Evolutionary conservation across 2,797 vertebrate genomes (phyloP), one percentile per base, ranked within the genome.

Genomic region (Etheostoma nigrum): DNA sequence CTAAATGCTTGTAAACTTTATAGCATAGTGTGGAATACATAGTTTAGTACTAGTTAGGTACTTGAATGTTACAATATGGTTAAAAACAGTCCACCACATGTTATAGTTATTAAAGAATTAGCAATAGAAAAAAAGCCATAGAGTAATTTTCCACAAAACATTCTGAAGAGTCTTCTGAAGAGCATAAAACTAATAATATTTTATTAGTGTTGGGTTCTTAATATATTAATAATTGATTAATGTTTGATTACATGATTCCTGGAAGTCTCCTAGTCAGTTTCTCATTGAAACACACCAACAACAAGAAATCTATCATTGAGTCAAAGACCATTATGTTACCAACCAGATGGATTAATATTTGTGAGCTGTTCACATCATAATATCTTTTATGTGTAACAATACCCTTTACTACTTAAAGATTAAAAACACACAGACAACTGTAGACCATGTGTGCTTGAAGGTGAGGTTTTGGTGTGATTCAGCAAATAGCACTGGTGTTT

Each of bases 51-150:
- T 44, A 67, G 44, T 7, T 14, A 4, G n/a, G 49, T 67, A 48
- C 0, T 2, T 66, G 0, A 67, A 49, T 4, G n/a, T 54, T 64
- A 51, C 15, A 58, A 27, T 40, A 73, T 7, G n/a, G 27, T 62
- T 23, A 25, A 72, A 64, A 61, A 10, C 9, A 79, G 27, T 57
- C 21, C 12, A 36, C 45, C n/a, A 52, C n/a, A 52, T 9, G 23
- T 59, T 70, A 15, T 16, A 12, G 65, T 76, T 76, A 54, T 60
- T 60, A 54, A 23, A 4, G 21, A 59, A 55, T 72, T 44, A 63
- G n/a, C 11, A 78, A 40, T 48, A 66, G 5, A 48, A 73, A 48
- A 73, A 15, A 12, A 49, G 27, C 14, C 19, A 67, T 5, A 58
- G 16, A 67, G 60, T 8, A 36, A 67, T 18, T 54, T 70, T 9